Evolutionary conservation across 2,113 vertebrate species (phyloP).

Genomic region (Lampris megalopsis): DNA sequence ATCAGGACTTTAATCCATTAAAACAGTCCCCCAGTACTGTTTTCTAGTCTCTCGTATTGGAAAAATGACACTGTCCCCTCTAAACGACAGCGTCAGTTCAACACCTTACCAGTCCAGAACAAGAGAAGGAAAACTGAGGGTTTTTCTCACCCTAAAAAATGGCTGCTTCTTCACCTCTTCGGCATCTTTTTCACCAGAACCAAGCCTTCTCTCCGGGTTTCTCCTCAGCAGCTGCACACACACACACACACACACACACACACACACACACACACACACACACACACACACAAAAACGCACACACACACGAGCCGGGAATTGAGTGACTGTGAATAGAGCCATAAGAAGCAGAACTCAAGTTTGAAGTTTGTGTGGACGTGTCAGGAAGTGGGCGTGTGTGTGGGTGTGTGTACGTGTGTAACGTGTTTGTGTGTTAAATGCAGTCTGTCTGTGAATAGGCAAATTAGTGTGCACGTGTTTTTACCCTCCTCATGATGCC

Average conservation of each 20-base stretch:
- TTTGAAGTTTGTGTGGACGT: slow-evolving; percentile 1
- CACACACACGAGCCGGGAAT: not conserved
- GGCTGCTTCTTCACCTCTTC: slow-evolving; percentile 98
- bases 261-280: slow-evolving; percentile 9
- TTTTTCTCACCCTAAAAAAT: slow-evolving; percentile 91
- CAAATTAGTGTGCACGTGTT: not conserved
- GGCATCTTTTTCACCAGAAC: slow-evolving; percentile 95
- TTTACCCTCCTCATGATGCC: slow-evolving; percentile 97
- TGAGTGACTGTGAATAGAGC: not conserved
- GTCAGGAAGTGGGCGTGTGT: not conserved
- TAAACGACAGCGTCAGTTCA: too few relatives aligned
- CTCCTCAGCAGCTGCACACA: slow-evolving; percentile 88
- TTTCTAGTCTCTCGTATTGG: too few relatives aligned
- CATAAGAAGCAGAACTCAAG: too few relatives aligned
- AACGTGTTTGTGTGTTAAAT: not conserved
- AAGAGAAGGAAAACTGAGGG: not conserved
- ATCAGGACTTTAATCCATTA: too few relatives aligned
- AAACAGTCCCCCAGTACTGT: too few relatives aligned
- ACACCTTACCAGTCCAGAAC: too few relatives aligned
- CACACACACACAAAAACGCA: not conserved
- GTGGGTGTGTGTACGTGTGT: not conserved
- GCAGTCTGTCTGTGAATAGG: not conserved
- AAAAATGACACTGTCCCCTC: too few relatives aligned
- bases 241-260: slow-evolving; percentile 21
- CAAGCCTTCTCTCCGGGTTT: slow-evolving; percentile 94